Base-by-base conservation (phyloP, 2,888 invertebrate genomes). In the Sphaeridia pumilis region DNA sequence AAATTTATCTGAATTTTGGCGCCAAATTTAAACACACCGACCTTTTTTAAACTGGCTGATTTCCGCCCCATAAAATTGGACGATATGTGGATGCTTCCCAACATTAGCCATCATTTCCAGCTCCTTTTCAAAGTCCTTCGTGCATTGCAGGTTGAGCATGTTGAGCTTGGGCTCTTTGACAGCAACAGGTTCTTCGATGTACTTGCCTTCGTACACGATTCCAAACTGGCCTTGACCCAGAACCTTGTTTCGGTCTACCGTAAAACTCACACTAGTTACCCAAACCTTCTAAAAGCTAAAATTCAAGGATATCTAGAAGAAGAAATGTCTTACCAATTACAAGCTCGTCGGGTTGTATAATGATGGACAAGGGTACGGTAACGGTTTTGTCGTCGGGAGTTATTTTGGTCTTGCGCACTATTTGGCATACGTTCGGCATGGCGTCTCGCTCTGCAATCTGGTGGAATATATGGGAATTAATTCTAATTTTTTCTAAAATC, bases 141-240 rank as follows among this genome's bases (percentile, higher is more conserved):
- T n/a, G n/a, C n/a, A n/a, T n/a, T n/a, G n/a, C n/a, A n/a, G n/a
- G n/a, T n/a, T n/a, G n/a, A n/a, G n/a, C n/a, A n/a, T n/a, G n/a
- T n/a, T n/a, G n/a, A 38, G 17, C 17, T 38, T 38, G 5, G 38
- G 38, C 12, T 5, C 17, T 17, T 38, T 38, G 5, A 38, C 17
- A 17, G 38, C 38, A 12, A 38, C 38, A 12, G 17, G 38, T 7
- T 7, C 7, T 12, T 20, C 38, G 38, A 17, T 38, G 17, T 38
- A 38, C 5, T 17, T 7, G 7, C 38, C 38, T 17, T 38, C 12
- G 7, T 14, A 7, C 7, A 38, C 38, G 5, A 38, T 7, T 7
- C 38, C 38, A 38, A 38, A 38, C 38, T 38, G 38, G 20, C 38
- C 38, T 38, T 38, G 38, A 14, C 38, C 38, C 17, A 38, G 38